Evolutionary conservation across 1,140 invertebrate genomes (phyloP).

Genomic region (Drosophila orena): DNA sequence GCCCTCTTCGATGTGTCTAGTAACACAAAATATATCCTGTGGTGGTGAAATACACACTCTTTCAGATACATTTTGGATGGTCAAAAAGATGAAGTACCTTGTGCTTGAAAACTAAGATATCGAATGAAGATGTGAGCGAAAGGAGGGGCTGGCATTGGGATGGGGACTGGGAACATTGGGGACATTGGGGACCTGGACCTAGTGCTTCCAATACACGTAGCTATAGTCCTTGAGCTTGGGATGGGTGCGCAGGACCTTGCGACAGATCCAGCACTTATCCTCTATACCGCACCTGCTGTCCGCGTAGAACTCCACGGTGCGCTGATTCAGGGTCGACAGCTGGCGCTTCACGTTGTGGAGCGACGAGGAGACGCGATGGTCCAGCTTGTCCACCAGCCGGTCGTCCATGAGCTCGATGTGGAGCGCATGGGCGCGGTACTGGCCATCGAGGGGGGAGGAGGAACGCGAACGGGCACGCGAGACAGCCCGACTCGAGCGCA

Average conservation of each 20-base stretch:
- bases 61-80: slow-evolving; percentile 10
- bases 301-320: slow-evolving; percentile 80
- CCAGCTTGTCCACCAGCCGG: slow-evolving; percentile 79
- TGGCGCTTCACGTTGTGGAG: slow-evolving; percentile 83
- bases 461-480: slow-evolving; percentile 71
- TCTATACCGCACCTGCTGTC: slow-evolving; percentile 84
- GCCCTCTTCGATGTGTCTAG: background rate
- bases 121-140: slow-evolving; percentile 23
- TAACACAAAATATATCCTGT: background rate
- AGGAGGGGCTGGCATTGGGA: background rate
- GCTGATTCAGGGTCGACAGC: slow-evolving; percentile 75
- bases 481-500: slow-evolving; percentile 71
- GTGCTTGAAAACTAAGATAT: background rate
- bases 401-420: slow-evolving; percentile 83
- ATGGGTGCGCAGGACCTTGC: slow-evolving; percentile 80
- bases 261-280: slow-evolving; percentile 84
- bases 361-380: slow-evolving; percentile 80
- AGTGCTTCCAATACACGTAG: slow-evolving; percentile 78
- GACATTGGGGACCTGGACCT: background rate
- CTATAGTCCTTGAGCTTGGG: slow-evolving; percentile 80
- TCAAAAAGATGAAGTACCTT: background rate
- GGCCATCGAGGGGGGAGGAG: slow-evolving; percentile 43
- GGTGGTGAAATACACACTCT: background rate
- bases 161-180: slow-evolving; percentile 1
- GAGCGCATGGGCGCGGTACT: slow-evolving; percentile 62